phyloP scores from a whole-genome alignment of 2,113 vertebrate genomes.

The Lepus europaeus region DNA sequence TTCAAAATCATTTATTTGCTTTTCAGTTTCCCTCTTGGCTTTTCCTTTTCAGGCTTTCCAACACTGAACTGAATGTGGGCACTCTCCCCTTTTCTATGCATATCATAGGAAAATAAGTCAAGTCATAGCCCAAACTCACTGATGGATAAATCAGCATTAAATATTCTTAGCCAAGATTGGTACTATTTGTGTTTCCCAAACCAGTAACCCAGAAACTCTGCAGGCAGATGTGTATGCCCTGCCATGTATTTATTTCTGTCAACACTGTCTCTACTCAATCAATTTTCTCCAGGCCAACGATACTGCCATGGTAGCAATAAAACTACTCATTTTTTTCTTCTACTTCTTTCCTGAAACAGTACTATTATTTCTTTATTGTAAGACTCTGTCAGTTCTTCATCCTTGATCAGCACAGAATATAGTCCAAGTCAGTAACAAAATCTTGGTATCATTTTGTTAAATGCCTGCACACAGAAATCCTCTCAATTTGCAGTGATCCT shows the following conservation, averaged over 20 bases:
- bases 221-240: background rate
- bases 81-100: background rate
- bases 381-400: background rate
- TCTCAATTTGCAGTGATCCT: background rate
- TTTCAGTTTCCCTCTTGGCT: background rate
- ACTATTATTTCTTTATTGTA: background rate
- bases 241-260: background rate
- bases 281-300: background rate
- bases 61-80: background rate
- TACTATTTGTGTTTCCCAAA: background rate
- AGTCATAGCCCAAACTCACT: background rate
- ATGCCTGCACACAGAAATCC: background rate
- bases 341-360: background rate
- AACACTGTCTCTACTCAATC: background rate
- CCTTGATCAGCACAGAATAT: background rate
- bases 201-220: background rate
- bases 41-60: background rate
- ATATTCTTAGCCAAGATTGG: background rate
- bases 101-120: background rate
- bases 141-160: background rate
- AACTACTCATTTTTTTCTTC: background rate
- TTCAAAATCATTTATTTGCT: constrained; percentile 35
- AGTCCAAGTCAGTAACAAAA: background rate
- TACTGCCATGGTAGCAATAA: background rate
- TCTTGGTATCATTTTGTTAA: background rate